Evolutionary conservation across 2,888 invertebrate species (phyloP).

Genomic region (Trachelus iudaicus): DNA sequence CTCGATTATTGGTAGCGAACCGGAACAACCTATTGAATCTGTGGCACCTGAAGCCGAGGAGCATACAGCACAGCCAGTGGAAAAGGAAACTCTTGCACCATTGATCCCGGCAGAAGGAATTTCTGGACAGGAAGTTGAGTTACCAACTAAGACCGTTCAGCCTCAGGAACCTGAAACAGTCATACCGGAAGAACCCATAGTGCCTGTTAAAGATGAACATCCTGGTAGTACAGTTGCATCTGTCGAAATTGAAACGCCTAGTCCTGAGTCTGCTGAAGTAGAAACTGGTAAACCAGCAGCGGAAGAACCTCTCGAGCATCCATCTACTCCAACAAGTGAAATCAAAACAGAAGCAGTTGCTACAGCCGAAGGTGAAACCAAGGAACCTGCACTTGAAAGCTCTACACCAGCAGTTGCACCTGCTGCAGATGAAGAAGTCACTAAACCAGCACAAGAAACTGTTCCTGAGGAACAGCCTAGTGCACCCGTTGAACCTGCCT

Average conservation of each 20-base stretch:
- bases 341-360: not conserved
- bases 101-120: not conserved
- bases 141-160: no score
- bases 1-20: constrained; percentile 6
- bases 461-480: constrained; percentile 11
- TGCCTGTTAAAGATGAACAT: no score
- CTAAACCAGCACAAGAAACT: constrained; percentile 15
- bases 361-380: not conserved
- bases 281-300: constrained; percentile 14
- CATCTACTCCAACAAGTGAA: not conserved
- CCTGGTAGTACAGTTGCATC: no score
- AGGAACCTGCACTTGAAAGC: constrained; percentile 19
- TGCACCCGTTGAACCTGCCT: constrained; percentile 8
- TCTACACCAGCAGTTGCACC: constrained; percentile 14
- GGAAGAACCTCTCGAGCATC: constrained; percentile 1
- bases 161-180: no score
- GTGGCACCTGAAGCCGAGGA: constrained; percentile 19
- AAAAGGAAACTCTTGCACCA: constrained; percentile 17
- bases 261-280: not conserved
- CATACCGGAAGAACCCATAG: no score
- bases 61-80: constrained; percentile 22
- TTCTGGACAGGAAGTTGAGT: no score
- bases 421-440: constrained; percentile 13
- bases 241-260: no score
- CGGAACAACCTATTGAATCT: constrained; percentile 8